Conservation (phyloP, 2,113 vertebrate species). For the Lates calcarifer region DNA sequence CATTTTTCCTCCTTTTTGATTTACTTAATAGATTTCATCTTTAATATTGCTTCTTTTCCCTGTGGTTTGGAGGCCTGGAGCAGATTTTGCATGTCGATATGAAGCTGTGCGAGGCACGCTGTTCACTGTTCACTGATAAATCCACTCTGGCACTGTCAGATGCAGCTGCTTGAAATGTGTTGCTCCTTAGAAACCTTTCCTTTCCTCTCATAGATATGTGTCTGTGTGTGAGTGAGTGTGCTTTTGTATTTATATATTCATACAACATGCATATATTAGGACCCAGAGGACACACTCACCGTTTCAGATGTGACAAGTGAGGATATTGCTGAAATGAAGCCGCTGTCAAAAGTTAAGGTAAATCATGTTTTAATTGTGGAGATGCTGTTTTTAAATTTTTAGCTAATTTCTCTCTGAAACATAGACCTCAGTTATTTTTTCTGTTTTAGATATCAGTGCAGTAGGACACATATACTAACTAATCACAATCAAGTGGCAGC, state of each 20-base stretch:
- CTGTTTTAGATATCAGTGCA: background rate
- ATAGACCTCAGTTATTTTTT: background rate
- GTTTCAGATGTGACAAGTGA: slow-evolving; percentile 29
- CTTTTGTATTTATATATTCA: slow-evolving; percentile 32
- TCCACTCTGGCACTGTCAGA: slow-evolving; percentile 61
- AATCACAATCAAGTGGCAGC: background rate
- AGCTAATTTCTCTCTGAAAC: background rate
- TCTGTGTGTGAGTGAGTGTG: slow-evolving; percentile 1
- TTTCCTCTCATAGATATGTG: background rate
- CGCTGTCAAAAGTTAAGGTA: slow-evolving; percentile 41
- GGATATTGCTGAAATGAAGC: slow-evolving; percentile 12
- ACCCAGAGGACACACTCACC: slow-evolving; percentile 62
- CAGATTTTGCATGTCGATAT: slow-evolving; percentile 31
- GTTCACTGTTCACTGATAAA: slow-evolving; percentile 9
- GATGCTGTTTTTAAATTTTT: background rate
- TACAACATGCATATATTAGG: slow-evolving; percentile 56
- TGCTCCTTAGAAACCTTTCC: slow-evolving; percentile 33
- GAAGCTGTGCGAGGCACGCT: slow-evolving; percentile 12
- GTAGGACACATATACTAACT: background rate
- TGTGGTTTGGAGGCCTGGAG: background rate
- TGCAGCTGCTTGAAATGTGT: slow-evolving; percentile 71
- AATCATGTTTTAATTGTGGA: background rate
- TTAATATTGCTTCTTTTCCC: background rate
- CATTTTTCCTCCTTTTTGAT: slow-evolving; percentile 9
- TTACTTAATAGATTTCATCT: background rate